phyloP scores from a whole-genome alignment of 2,797 vertebrate species.

The Margarornis squamiger region DNA sequence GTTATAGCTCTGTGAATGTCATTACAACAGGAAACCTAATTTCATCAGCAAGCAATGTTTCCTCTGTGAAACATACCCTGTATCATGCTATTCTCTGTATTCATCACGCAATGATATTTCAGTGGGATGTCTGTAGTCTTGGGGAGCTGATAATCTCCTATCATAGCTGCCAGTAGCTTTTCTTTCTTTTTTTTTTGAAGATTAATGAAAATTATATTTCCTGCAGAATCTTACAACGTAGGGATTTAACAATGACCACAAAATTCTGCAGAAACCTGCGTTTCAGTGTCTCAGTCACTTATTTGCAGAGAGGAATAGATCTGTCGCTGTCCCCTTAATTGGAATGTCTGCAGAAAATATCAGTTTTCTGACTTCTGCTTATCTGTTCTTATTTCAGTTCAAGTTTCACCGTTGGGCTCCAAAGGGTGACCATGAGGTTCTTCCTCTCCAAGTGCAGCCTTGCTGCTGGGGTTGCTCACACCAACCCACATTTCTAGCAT shows the following conservation, averaged over 20 bases:
- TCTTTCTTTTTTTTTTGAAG: neutral
- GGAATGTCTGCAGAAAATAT: neutral
- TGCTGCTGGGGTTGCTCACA: neutral
- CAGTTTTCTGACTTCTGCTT: neutral
- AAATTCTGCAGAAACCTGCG: neutral
- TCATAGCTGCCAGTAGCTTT: neutral
- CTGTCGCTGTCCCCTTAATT: neutral
- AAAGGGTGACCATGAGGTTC: accelerated
- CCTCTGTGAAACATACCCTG: neutral
- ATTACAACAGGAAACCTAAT: neutral
- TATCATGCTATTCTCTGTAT: neutral
- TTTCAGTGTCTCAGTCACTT: neutral
- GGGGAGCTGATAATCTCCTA: neutral
- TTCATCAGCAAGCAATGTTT: neutral
- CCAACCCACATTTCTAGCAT: accelerated
- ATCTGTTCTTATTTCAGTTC: neutral
- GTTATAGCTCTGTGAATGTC: neutral
- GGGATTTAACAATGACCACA: accelerated
- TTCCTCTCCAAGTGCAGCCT: neutral
- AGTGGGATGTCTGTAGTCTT: neutral
- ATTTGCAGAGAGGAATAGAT: neutral
- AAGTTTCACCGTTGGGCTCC: neutral
- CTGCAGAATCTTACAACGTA: neutral
- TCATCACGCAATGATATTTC: neutral
- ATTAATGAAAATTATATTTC: neutral